phyloP scores from a whole-genome alignment of 2,113 vertebrate genomes.

The Macquaria ambigua region DNA sequence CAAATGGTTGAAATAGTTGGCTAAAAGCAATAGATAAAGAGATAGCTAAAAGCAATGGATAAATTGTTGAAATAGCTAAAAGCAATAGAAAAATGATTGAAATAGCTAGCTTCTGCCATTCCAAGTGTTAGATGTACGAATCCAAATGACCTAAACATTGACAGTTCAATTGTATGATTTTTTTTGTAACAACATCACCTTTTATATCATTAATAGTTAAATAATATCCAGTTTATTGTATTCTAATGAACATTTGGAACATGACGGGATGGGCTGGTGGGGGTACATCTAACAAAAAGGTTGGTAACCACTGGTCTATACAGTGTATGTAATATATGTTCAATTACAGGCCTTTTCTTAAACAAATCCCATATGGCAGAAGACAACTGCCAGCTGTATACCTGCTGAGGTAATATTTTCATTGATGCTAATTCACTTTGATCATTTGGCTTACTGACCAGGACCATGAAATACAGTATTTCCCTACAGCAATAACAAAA shows the following conservation, averaged over 20 bases:
- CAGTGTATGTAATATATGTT: too few species aligned
- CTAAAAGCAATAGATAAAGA: not conserved
- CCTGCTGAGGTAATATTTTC: not conserved
- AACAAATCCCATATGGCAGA: not conserved
- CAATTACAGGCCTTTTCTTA: not conserved
- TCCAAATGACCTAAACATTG: not conserved
- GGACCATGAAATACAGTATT: not conserved
- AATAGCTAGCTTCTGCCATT: not conserved
- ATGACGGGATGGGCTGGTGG: too few species aligned
- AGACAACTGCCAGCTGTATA: not conserved
- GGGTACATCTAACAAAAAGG: not conserved
- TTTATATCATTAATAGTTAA: not conserved
- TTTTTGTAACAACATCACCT: not conserved
- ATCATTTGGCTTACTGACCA: not conserved
- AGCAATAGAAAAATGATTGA: not conserved
- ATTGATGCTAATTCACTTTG: not conserved
- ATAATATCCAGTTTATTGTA: not conserved
- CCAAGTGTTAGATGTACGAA: not conserved
- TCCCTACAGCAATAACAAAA: not conserved
- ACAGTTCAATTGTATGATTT: not conserved
- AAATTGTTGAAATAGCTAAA: not conserved
- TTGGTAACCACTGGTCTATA: not conserved
- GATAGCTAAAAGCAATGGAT: not conserved
- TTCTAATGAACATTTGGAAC: not conserved
- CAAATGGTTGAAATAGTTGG: not conserved